A percentile compares a stretch with the other conserved stretches of the same genome.
These are phyloP conservation scores for Eudasyphora cyanicolor DNA, from an alignment of 2,888 invertebrate genomes.

Conservation along the genomic window DNA sequence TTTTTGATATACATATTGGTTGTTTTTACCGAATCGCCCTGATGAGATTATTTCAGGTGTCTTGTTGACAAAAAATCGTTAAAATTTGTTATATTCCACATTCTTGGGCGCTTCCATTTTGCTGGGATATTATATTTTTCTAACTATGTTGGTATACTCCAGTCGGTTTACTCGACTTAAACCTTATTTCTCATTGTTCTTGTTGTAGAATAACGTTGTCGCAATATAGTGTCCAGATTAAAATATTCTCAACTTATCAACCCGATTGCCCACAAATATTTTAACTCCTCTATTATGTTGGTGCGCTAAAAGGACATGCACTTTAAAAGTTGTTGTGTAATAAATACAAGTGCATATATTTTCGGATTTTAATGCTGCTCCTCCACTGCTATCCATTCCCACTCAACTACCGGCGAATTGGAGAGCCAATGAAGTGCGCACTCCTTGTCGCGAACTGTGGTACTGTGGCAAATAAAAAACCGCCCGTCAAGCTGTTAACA, in stretches of 20 bases:
- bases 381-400: slow-evolving; percentile 24
- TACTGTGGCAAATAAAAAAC: not conserved
- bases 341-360: slow-evolving; percentile 41
- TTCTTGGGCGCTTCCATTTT: too few relatives aligned
- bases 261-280: slow-evolving; percentile 16
- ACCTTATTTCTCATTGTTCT: not conserved
- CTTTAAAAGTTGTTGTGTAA: slow-evolving; percentile 35
- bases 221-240: not conserved
- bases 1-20: too few relatives aligned
- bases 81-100: too few relatives aligned
- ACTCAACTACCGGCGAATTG: not conserved
- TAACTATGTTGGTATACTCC: too few relatives aligned
- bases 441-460: not conserved
- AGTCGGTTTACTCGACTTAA: not conserved
- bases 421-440: not conserved
- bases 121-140: too few relatives aligned
- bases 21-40: too few relatives aligned
- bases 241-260: not conserved
- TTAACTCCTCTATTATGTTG: slow-evolving; percentile 17
- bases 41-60: too few relatives aligned
- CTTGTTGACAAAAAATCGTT: too few relatives aligned
- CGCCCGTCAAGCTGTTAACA: slow-evolving; percentile 22
- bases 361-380: slow-evolving; percentile 45
- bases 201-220: too few relatives aligned
- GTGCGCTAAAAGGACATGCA: slow-evolving; percentile 30